These are phyloP conservation scores for Ptilonorhynchus violaceus DNA, from an alignment of 2,113 vertebrate genomes.

Conservation along the genomic window DNA sequence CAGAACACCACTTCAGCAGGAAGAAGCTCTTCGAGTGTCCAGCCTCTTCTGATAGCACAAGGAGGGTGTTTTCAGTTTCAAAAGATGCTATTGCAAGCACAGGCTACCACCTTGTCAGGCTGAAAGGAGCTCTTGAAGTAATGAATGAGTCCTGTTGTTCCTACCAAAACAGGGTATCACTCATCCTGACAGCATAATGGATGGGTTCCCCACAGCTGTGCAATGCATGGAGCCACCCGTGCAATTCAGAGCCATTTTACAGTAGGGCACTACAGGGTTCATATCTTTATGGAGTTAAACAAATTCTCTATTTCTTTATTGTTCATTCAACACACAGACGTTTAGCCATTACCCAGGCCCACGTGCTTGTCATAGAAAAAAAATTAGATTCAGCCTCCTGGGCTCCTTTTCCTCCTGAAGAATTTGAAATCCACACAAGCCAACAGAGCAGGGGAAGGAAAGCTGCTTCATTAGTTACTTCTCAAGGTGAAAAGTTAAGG, in stretches of 20 bases:
- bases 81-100: neutral
- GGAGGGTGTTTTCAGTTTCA: neutral
- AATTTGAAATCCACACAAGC: neutral
- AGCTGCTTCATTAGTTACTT: neutral
- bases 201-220: neutral
- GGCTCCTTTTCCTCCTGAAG: neutral
- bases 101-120: neutral
- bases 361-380: neutral
- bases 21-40: neutral
- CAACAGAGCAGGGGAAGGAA: neutral
- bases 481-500: neutral
- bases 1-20: neutral
- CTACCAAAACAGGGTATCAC: slow-evolving; percentile 44
- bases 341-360: neutral
- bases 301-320: slow-evolving; percentile 4
- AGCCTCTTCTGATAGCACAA: neutral
- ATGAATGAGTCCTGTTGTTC: slow-evolving; percentile 39
- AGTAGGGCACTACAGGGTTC: neutral
- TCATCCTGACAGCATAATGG: slow-evolving; percentile 47
- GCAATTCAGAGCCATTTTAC: slow-evolving; percentile 7
- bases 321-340: neutral
- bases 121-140: slow-evolving; percentile 24
- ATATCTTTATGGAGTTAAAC: neutral
- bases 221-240: neutral
- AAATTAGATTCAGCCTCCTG: neutral